Evolutionary conservation across 2,113 vertebrate species (phyloP).

Genomic region (Zosterops lateralis): DNA sequence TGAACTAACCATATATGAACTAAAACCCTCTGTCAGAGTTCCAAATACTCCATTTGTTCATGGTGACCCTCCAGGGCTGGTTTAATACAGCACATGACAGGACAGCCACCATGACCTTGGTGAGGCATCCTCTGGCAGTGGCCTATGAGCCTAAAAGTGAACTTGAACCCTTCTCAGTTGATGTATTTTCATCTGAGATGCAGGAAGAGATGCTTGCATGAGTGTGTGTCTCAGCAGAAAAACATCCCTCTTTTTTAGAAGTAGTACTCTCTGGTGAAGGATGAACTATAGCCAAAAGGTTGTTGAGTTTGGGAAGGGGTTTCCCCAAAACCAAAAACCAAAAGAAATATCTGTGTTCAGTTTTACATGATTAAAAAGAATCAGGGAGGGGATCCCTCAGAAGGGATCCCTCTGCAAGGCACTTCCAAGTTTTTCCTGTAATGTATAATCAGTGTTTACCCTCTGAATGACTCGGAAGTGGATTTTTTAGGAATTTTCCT

Average conservation of each 20-base stretch:
- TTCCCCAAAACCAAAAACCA: background rate
- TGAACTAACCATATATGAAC: background rate
- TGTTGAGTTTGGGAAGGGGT: background rate
- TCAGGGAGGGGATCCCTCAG: too few species aligned
- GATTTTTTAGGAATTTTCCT: background rate
- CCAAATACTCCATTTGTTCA: background rate
- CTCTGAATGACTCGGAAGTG: background rate
- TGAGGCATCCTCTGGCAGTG: background rate
- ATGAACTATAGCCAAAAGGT: background rate
- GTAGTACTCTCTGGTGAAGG: background rate
- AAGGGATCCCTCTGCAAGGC: background rate
- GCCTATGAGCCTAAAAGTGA: background rate
- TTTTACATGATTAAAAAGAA: background rate
- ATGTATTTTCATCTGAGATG: rapidly evolving
- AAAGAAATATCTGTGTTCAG: background rate
- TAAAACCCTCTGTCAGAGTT: background rate
- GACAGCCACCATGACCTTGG: rapidly evolving
- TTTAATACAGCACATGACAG: background rate
- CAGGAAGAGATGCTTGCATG: background rate
- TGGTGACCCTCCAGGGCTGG: background rate
- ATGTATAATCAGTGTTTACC: background rate
- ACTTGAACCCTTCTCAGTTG: background rate
- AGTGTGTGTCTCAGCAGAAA: background rate
- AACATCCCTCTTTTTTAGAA: background rate
- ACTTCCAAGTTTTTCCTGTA: background rate